Evolutionary conservation across 2,113 vertebrate species (phyloP).

Genomic region (Chaetops frenatus): DNA sequence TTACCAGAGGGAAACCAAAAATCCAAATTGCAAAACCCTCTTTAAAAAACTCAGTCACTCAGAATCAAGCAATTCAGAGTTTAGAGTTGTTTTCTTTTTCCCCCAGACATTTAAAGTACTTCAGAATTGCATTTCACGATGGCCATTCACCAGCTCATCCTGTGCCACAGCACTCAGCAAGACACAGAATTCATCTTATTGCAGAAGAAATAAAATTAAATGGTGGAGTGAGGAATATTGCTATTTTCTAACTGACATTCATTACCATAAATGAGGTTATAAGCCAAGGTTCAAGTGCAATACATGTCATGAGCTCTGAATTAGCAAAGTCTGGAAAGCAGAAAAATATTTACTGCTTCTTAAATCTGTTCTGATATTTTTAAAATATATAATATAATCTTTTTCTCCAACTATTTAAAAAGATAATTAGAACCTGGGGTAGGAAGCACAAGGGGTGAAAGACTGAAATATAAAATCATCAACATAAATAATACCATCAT

Average conservation of each 20-base stretch:
- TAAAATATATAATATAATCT: not conserved
- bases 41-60: not conserved
- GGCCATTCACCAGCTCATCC: not conserved
- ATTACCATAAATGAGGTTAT: not conserved
- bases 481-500: not conserved
- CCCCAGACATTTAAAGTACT: no score
- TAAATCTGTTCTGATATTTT: not conserved
- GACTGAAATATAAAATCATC: not conserved
- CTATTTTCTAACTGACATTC: not conserved
- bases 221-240: not conserved
- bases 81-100: no score
- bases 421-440: accelerated
- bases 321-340: not conserved
- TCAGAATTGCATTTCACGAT: accelerated
- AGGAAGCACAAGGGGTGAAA: not conserved
- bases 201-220: not conserved
- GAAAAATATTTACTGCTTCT: not conserved
- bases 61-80: not conserved
- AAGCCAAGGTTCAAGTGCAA: not conserved
- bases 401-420: not conserved
- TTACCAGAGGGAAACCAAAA: not conserved
- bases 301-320: not conserved
- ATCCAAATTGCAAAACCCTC: not conserved
- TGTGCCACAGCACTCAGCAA: not conserved
- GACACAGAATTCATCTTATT: not conserved